Percentiles rank a stretch among this genome's conserved stretches.
Conservation (phyloP, 2,113 vertebrate species). For the Tragelaphus strepsiceros region DNA sequence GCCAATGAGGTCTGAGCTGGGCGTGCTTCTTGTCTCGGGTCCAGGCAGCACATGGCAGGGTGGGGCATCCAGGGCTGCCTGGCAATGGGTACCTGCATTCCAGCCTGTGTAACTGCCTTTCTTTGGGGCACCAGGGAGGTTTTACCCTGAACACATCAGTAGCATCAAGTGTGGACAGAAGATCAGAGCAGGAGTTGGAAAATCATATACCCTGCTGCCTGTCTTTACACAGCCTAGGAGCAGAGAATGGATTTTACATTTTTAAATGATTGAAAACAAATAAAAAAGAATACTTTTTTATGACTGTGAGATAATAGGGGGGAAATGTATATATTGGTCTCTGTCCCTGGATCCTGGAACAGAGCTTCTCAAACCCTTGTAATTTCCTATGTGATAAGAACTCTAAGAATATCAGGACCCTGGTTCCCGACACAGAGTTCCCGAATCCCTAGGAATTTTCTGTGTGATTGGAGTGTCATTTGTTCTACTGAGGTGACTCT, state of each 20-base stretch:
- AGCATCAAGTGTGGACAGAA: not conserved
- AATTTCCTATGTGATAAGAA: not conserved
- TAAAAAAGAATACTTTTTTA: not conserved
- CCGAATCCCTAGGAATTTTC: not conserved
- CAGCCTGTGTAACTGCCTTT: not conserved
- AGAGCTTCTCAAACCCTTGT: not conserved
- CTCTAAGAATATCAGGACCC: not conserved
- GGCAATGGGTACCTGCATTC: not conserved
- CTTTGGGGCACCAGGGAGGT: not conserved
- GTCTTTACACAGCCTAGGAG: not conserved
- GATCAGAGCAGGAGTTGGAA: not conserved
- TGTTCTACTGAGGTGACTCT: not conserved
- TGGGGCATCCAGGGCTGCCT: not conserved
- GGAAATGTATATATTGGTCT: not conserved
- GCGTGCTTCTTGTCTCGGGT: not conserved
- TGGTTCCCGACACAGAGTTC: not conserved
- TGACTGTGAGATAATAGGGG: not conserved
- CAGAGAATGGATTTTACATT: not conserved
- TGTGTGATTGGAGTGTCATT: not conserved
- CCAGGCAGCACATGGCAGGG: not conserved
- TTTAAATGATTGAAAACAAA: not conserved
- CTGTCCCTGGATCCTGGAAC: not conserved
- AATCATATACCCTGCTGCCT: not conserved
- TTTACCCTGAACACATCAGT: not conserved
- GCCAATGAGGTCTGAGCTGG: not conserved